Conservation (phyloP, 2,888 invertebrate genomes). For the Lamellibrachia satsuma region DNA sequence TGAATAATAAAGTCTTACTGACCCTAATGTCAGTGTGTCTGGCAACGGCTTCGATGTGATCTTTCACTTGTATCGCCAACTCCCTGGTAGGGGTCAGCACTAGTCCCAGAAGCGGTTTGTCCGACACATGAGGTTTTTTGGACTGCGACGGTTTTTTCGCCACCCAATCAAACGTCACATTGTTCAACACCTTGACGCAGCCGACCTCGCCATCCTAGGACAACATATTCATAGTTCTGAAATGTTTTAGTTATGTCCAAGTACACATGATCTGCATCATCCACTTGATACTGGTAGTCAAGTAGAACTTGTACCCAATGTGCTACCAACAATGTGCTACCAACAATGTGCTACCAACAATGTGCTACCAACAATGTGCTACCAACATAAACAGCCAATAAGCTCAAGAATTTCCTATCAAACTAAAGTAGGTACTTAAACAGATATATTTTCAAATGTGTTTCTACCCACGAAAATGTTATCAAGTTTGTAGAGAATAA, state of each 20-base stretch:
- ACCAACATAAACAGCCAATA: too few species aligned
- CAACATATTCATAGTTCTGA: background rate
- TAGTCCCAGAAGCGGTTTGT: slow-evolving; percentile 77
- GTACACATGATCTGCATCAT: too few species aligned
- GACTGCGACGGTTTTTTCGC: slow-evolving; percentile 24
- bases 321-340: too few species aligned
- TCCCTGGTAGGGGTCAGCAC: slow-evolving; percentile 96
- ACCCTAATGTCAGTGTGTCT: slow-evolving; percentile 79
- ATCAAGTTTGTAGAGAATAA: too few species aligned
- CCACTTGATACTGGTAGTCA: too few species aligned
- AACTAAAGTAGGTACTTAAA: too few species aligned
- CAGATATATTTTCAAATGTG: too few species aligned
- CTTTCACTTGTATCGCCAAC: slow-evolving; percentile 90
- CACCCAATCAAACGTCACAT: slow-evolving; percentile 50
- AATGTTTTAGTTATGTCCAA: background rate
- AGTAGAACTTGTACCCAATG: too few species aligned
- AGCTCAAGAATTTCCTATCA: too few species aligned
- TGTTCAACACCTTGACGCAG: slow-evolving; percentile 51
- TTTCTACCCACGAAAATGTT: too few species aligned
- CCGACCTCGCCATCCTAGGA: slow-evolving; percentile 46
- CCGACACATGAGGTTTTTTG: background rate
- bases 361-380: too few species aligned
- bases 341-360: too few species aligned
- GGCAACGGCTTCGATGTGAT: slow-evolving; percentile 81
- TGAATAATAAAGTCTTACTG: slow-evolving; percentile 34